Evolutionary conservation across 2,113 vertebrate genomes (phyloP).

Genomic region (Gadus chalcogrammus): DNA sequence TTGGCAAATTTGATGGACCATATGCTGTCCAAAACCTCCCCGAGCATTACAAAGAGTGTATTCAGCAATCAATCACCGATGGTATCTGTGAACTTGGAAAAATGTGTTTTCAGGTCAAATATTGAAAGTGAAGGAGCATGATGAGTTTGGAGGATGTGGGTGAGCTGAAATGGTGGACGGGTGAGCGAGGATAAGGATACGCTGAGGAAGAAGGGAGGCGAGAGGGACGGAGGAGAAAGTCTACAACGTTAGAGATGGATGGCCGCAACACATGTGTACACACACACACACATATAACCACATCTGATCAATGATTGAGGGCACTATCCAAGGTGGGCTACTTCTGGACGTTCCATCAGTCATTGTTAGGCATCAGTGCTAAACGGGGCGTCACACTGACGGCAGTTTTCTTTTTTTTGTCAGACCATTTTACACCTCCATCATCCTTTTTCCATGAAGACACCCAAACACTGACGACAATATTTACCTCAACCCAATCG

Average conservation of each 20-base stretch:
- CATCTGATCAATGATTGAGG: slow-evolving; percentile 32
- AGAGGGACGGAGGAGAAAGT: background rate
- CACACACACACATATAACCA: background rate
- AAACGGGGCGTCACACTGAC: background rate
- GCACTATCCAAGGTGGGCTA: slow-evolving; percentile 4
- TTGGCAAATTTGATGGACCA: slow-evolving; percentile 48
- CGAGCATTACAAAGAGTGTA: slow-evolving; percentile 39
- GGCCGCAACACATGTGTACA: no score
- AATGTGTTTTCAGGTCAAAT: slow-evolving; percentile 19
- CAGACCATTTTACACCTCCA: background rate
- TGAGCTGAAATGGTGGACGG: background rate
- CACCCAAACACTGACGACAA: no score
- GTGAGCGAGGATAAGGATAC: background rate
- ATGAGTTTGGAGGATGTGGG: background rate
- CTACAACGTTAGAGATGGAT: background rate
- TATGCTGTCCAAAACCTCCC: slow-evolving; percentile 36
- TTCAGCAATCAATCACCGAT: slow-evolving; percentile 39
- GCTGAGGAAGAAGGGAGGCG: background rate
- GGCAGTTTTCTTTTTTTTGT: no score
- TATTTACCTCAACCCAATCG: no score
- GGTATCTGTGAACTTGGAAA: slow-evolving; percentile 25
- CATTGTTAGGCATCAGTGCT: slow-evolving; percentile 14
- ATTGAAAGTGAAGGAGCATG: slow-evolving; percentile 1
- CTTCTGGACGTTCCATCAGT: slow-evolving; percentile 19
- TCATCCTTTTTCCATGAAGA: no score